Conservation (phyloP, 2,888 invertebrate species). For the Zelleria hepariella region DNA sequence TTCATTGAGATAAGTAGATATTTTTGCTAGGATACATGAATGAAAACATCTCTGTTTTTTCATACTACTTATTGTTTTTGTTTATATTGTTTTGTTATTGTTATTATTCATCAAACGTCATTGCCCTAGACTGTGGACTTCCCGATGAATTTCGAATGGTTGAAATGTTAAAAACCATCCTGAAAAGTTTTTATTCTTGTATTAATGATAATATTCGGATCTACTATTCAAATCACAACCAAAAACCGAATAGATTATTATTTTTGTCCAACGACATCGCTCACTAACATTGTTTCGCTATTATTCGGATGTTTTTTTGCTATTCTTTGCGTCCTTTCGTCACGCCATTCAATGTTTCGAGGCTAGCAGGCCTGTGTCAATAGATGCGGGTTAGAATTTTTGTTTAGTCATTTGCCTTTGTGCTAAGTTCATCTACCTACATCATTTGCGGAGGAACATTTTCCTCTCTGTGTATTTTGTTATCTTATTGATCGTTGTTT, state of each 20-base stretch:
- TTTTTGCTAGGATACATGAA: no score
- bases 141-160: no score
- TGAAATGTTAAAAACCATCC: no score
- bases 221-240: no score
- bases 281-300: conserved; percentile 23
- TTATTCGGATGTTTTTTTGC: conserved; percentile 27
- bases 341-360: conserved; percentile 34
- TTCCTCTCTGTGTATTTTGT: not conserved
- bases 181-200: no score
- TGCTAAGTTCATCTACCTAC: not conserved
- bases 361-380: conserved; percentile 24
- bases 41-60: no score
- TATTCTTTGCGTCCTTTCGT: conserved; percentile 35
- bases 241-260: no score
- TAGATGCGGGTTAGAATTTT: not conserved
- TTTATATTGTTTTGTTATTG: no score
- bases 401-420: not conserved
- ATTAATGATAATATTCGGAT: no score
- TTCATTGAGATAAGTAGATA: not conserved
- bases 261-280: conserved; percentile 20
- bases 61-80: no score
- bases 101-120: no score
- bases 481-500: not conserved
- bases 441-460: not conserved
- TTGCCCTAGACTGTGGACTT: no score